A percentile compares a stretch with the other conserved stretches of the same genome.
Evolutionary conservation across 2,888 invertebrate species (phyloP).

Genomic region (Onthophagus sagittarius): DNA sequence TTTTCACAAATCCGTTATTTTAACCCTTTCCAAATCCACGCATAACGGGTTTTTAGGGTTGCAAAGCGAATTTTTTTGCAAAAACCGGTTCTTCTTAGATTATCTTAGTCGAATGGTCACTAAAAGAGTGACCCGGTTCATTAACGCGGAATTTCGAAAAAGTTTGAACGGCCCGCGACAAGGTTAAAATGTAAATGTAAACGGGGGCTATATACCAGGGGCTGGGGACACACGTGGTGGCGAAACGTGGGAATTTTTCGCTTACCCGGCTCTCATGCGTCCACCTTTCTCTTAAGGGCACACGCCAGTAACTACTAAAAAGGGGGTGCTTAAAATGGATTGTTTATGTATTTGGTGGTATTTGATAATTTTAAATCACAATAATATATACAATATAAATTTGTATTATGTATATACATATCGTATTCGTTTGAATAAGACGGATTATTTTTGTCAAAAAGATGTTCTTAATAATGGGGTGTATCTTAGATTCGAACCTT

Average conservation of each 20-base stretch:
- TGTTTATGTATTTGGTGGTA: not conserved
- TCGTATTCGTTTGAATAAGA: too few species aligned
- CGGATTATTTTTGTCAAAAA: too few species aligned
- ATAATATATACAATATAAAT: too few species aligned
- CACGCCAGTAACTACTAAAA: slow-evolving; percentile 29
- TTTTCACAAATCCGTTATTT: not conserved
- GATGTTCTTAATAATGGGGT: too few species aligned
- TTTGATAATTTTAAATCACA: not conserved
- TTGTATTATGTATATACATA: too few species aligned
- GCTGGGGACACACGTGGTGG: slow-evolving; percentile 41
- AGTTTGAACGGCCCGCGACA: not conserved
- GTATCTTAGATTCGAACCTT: too few species aligned
- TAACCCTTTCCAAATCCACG: not conserved
- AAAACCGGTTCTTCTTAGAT: not conserved
- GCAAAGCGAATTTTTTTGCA: not conserved
- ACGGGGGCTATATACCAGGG: not conserved
- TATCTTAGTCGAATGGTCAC: not conserved
- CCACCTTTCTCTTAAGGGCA: slow-evolving; percentile 31
- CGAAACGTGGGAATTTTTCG: slow-evolving; percentile 47
- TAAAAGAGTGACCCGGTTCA: not conserved
- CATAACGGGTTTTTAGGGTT: not conserved
- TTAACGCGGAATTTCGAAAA: not conserved
- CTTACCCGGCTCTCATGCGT: slow-evolving; percentile 45
- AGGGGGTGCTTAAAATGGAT: not conserved
- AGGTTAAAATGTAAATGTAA: slow-evolving; percentile 19